Evolutionary conservation across 2,113 vertebrate genomes (phyloP), one percentile per base, ranked within the genome.

Genomic region (Lophura nycthemera): DNA sequence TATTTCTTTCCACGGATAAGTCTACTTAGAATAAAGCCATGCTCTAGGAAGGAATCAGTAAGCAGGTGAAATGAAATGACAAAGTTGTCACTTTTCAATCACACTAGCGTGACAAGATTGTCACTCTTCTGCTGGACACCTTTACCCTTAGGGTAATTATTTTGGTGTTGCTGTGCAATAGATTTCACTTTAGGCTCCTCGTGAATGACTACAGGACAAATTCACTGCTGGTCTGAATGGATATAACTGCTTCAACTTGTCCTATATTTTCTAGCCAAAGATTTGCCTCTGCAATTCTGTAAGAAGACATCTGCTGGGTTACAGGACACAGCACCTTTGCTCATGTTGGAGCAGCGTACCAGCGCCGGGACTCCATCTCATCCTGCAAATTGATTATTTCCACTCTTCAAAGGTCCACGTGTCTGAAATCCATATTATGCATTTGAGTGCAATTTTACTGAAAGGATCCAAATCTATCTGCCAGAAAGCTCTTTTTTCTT

Each of bases 341-440:
- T 89, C 61, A 1, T 19, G 30, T 6, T 91, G 75, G 75, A 91
- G 72, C 89, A 54, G n/a, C 2, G 2, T 13, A 88, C 65, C 52
- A 64, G 73, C 69, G 83, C 79, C 80, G 63, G 75, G 47, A 38
- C 79, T 81, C 75, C 48, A 18, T 57, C 88, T 63, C 63, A 64
- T 88, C 85, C 83, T 1, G 8, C 22, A 92, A 94, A 96, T 93
- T 94, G 80, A 92, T 95, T 91, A 88, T 86, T 95, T 96, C 95
- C 91, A 89, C 79, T 48, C 21, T 78, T 95, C 92, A 88, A 92
- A 95, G 43, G 72, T 36, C 90, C 6, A 0, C 12, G 22, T 16
- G 73, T 43, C 91, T 94, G 85, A 95, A 95, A 94, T 81, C 88
- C 79, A 29, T 75, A 61, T 81, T 74, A 78, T 13, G 40, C 2